These are phyloP conservation scores for Limanda limanda DNA, from an alignment of 2,113 vertebrate genomes.

Conservation along the genomic window DNA sequence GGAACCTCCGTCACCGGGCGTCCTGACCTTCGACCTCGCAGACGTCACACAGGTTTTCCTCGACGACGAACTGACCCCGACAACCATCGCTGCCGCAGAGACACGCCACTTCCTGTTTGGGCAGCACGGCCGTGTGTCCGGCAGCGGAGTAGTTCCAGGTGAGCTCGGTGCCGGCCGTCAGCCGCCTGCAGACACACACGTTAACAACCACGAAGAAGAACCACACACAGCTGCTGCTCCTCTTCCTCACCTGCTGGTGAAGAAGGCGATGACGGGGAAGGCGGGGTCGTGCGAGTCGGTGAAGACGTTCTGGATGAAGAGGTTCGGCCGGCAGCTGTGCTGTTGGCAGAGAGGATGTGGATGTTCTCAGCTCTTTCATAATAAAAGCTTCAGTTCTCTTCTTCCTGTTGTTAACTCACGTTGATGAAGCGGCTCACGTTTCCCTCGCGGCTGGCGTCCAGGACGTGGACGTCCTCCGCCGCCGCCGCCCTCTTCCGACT, in stretches of 20 bases:
- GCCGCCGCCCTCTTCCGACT: slow-evolving; percentile 23
- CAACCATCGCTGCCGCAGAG: slow-evolving; percentile 85
- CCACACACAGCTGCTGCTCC: background rate
- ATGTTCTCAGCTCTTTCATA: background rate
- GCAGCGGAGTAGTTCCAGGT: slow-evolving; percentile 91
- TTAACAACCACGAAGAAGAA: background rate
- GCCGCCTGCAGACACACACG: slow-evolving; percentile 75
- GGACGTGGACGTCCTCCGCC: slow-evolving; percentile 74
- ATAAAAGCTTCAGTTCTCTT: background rate
- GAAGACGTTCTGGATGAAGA: slow-evolving; percentile 94
- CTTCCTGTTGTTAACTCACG: slow-evolving; percentile 68
- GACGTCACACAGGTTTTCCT: slow-evolving; percentile 35
- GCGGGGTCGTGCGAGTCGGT: slow-evolving; percentile 90
- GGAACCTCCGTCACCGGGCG: background rate
- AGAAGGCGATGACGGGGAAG: slow-evolving; percentile 92
- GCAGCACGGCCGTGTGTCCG: slow-evolving; percentile 69
- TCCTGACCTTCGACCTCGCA: slow-evolving; percentile 14
- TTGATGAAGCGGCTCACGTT: slow-evolving; percentile 95
- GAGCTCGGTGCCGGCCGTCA: slow-evolving; percentile 92
- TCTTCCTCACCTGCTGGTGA: slow-evolving; percentile 89
- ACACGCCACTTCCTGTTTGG: slow-evolving; percentile 87
- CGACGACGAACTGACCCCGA: slow-evolving; percentile 79
- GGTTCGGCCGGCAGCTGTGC: slow-evolving; percentile 95
- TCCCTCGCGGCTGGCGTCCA: slow-evolving; percentile 93
- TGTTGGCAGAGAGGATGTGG: slow-evolving; percentile 63